A percentile compares a stretch with the other conserved stretches of the same genome.
phyloP scores from a whole-genome alignment of 2,797 vertebrate species.

The Chromobotia macracanthus region DNA sequence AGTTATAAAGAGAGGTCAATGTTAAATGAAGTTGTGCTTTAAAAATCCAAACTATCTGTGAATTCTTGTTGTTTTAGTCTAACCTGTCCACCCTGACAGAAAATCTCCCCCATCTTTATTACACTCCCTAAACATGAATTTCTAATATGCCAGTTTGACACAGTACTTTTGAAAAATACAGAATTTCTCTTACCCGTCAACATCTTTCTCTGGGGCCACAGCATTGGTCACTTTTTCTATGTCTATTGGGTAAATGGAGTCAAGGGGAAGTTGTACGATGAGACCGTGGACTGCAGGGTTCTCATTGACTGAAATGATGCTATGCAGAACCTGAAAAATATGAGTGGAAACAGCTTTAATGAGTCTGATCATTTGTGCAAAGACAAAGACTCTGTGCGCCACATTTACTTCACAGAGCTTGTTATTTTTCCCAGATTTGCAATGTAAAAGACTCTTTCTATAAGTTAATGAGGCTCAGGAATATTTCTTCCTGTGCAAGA shows the following conservation, averaged over 20 bases:
- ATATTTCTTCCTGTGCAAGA: no score
- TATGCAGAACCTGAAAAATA: constrained; percentile 80
- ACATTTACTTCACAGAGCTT: not conserved
- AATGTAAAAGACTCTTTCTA: no score
- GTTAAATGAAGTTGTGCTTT: not conserved
- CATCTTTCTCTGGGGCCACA: constrained; percentile 88
- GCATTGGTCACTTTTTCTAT: constrained; percentile 85
- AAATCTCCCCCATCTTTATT: no score
- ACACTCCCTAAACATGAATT: not conserved
- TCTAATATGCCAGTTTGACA: no score
- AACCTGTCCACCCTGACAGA: not conserved
- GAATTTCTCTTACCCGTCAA: constrained; percentile 84
- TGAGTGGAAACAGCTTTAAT: not conserved
- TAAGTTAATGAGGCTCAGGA: no score
- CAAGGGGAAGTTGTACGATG: constrained; percentile 91
- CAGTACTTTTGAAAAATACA: not conserved
- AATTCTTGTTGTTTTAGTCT: not conserved
- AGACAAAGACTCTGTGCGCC: not conserved
- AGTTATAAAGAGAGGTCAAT: not conserved
- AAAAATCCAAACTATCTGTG: not conserved
- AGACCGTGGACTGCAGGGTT: constrained; percentile 85
- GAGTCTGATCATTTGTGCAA: not conserved
- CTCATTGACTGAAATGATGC: constrained; percentile 81
- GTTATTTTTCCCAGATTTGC: not conserved
- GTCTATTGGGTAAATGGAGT: constrained; percentile 82